Base-by-base conservation (phyloP, 2,113 vertebrate genomes). In the Caloenas nicobarica region DNA sequence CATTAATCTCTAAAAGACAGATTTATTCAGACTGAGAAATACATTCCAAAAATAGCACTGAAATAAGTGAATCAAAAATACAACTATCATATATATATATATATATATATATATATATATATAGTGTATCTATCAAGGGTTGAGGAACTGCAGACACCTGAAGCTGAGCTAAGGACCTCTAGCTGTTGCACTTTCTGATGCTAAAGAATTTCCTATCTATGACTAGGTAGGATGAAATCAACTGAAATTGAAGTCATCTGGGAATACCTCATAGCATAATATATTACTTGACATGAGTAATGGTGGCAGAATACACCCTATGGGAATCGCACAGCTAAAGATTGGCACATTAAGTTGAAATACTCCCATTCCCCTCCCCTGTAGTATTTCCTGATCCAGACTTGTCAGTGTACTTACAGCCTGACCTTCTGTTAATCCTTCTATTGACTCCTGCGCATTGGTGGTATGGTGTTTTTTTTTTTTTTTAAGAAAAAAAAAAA, bases 341-440 rank as follows among this genome's bases (percentile, higher is more conserved):
- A 94, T 68, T 88, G 88, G 64, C 73, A 86, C 50, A 57, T 90
- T 93, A 81, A 71, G 40, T 91, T 93, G 81, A 91, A 94, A 90
- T 95, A 94, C 64, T 93, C 94, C 31, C 56, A 65, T 60, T 95
- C 66, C 24, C 81, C 85, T 89, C 68, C 64, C 48, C 53, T 84
- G 86, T 56, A 90, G 69, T 93, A 91, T 93, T 95, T 95, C 69
- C 86, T 93, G 48, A 78, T 86, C 51, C 36, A 88, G 68, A 51
- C 66, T 72, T 95, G 61, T 82, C 78, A 82, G 66, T 58, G 66
- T 65, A 56, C 73, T 87, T 86, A 64, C 28, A 91, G 36, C 28
- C 70, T 85, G 65, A 91, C 69, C 89, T 93, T 93, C 78, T 89
- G 21, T 76, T 87, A 53, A 71, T 91, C 40, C 81, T 69, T 60